A percentile compares a stretch with the other conserved stretches of the same genome.
These are phyloP conservation scores for Naja naja DNA, from an alignment of 2,113 vertebrate species.

Conservation along the genomic window DNA sequence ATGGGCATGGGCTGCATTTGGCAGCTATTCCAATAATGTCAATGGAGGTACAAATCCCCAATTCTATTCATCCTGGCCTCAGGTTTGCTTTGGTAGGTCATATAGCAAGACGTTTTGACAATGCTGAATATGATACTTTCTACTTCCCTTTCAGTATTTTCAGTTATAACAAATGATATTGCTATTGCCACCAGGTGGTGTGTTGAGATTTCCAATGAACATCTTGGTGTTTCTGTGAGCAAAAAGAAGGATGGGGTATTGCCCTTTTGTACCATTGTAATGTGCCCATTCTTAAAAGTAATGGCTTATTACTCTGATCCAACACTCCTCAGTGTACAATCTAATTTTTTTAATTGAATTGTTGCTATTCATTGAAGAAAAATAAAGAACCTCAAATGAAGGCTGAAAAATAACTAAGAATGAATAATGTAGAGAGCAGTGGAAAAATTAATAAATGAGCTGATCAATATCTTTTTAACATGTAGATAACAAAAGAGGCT, in stretches of 20 bases:
- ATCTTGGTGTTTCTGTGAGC: neutral
- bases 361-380: neutral
- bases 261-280: neutral
- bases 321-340: neutral
- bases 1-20: no score
- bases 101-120: neutral
- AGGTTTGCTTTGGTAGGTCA: neutral
- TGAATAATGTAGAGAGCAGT: neutral
- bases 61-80: neutral
- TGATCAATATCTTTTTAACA: neutral
- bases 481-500: neutral
- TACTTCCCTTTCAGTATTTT: neutral
- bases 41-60: neutral
- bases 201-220: neutral
- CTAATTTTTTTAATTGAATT: neutral
- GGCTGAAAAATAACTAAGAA: neutral
- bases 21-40: neutral
- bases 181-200: neutral
- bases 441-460: neutral
- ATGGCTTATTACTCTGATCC: neutral
- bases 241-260: neutral
- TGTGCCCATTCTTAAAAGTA: neutral
- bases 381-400: neutral
- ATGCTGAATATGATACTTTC: neutral
- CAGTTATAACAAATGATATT: neutral